These are phyloP conservation scores for Folsomia manolachei DNA, from an alignment of 2,888 invertebrate genomes.

Conservation along the genomic window DNA sequence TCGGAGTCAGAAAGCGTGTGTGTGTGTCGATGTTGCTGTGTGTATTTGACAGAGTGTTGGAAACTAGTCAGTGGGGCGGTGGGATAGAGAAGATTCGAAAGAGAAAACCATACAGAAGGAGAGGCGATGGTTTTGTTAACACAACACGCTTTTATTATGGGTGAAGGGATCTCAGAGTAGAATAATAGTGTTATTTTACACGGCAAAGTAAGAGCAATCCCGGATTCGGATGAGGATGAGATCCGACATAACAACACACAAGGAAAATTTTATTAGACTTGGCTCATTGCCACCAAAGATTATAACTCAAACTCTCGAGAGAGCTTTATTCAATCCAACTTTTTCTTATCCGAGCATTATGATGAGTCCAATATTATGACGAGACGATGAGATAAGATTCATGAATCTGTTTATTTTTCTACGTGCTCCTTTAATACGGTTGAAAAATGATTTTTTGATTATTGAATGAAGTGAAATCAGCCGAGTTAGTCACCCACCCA, in stretches of 20 bases:
- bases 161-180: no score
- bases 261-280: constrained; percentile 2
- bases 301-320: no score
- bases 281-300: constrained; percentile 4
- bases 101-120: no score
- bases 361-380: no score
- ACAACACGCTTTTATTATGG: background rate
- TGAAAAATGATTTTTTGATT: constrained; percentile 9
- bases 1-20: background rate
- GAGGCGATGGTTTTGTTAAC: background rate
- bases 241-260: background rate
- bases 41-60: no score
- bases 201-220: background rate
- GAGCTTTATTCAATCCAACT: no score
- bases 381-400: no score
- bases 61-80: no score
- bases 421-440: no score
- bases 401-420: background rate
- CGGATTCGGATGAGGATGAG: no score
- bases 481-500: background rate
- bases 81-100: background rate
- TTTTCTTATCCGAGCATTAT: no score
- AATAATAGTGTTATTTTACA: constrained; percentile 7
- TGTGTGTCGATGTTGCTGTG: background rate
- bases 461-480: no score